Percentiles rank a stretch among this genome's conserved stretches.
These are phyloP conservation scores for Neodontobutis hainanensis DNA, from an alignment of 2,113 vertebrate genomes.

Conservation along the genomic window DNA sequence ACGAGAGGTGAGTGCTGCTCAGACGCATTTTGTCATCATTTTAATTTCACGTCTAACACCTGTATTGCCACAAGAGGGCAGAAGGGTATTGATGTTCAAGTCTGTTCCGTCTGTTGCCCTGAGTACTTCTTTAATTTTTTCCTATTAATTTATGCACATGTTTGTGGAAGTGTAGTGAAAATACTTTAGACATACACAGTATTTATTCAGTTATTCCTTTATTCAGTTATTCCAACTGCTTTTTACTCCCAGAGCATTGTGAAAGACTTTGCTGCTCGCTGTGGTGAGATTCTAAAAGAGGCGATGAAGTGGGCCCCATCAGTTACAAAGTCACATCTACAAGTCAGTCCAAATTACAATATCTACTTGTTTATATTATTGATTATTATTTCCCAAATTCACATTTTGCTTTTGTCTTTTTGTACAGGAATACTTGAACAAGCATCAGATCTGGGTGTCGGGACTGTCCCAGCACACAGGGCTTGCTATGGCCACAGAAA, in stretches of 20 bases:
- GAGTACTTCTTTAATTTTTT: neutral
- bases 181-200: neutral
- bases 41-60: neutral
- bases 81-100: conserved; percentile 15
- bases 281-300: conserved; percentile 95
- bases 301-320: conserved; percentile 99
- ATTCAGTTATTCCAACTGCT: neutral
- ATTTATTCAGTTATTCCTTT: neutral
- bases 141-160: neutral
- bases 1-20: conserved; percentile 83
- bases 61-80: conserved; percentile 44
- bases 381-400: neutral
- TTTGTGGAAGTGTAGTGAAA: neutral
- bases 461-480: conserved; percentile 96
- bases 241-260: conserved; percentile 87
- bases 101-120: neutral
- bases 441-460: conserved; percentile 95
- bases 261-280: conserved; percentile 95
- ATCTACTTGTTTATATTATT: neutral
- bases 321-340: conserved; percentile 95
- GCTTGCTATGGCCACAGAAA: conserved; percentile 96
- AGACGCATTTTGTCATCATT: neutral
- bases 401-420: neutral
- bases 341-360: conserved; percentile 76
- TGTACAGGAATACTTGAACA: conserved; percentile 92